These are phyloP conservation scores for Rhynchomys soricoides DNA, from an alignment of 2,113 vertebrate genomes.

Conservation along the genomic window DNA sequence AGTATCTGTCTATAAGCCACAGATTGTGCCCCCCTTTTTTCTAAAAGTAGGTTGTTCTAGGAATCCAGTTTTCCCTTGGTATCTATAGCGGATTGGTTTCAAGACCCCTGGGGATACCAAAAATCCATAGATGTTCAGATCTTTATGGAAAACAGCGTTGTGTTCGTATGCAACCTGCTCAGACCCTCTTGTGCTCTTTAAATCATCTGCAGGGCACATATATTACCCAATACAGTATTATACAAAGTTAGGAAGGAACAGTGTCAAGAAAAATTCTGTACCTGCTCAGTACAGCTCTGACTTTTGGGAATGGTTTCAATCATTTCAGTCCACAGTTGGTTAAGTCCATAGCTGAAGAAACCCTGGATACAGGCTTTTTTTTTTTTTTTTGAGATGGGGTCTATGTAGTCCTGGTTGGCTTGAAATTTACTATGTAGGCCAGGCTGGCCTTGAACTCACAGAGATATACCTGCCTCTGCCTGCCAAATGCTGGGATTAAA, in stretches of 20 bases:
- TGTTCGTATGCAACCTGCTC: not conserved
- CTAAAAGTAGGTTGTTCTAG: not conserved
- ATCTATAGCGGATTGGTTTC: not conserved
- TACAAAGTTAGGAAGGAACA: not conserved
- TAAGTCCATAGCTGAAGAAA: not conserved
- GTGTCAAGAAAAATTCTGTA: not conserved
- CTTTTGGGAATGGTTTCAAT: not conserved
- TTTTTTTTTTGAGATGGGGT: not conserved
- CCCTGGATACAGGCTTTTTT: not conserved
- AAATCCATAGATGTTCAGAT: not conserved
- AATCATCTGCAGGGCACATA: not conserved
- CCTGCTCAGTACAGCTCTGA: not conserved
- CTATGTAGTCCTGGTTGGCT: not conserved
- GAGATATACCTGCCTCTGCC: not conserved
- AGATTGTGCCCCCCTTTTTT: not conserved
- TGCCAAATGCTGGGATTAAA: not conserved
- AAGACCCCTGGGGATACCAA: not conserved
- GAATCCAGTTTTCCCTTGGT: not conserved
- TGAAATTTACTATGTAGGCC: not conserved
- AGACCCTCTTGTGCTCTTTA: not conserved
- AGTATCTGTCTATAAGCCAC: not conserved
- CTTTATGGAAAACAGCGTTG: not conserved
- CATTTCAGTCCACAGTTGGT: not conserved
- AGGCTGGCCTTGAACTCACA: not conserved
- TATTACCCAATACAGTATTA: not conserved